Conservation (phyloP, 2,797 vertebrate species). For the Streptopelia turtur region DNA sequence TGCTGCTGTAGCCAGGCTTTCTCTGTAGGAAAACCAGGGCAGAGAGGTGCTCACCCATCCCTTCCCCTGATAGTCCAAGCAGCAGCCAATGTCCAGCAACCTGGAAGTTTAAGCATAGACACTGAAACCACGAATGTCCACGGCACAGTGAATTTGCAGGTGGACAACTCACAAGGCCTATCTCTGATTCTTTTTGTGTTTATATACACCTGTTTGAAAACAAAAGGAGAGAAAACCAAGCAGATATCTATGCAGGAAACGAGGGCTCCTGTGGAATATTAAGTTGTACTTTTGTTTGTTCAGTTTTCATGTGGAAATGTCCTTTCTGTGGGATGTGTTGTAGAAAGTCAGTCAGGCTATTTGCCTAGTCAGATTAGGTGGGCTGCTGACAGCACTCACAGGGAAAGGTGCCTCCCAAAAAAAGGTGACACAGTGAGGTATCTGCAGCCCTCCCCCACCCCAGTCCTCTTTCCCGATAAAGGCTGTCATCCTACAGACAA, state of each 20-base stretch:
- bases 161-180: background rate
- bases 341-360: background rate
- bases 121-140: background rate
- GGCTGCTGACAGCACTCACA: background rate
- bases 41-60: background rate
- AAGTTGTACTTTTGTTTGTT: background rate
- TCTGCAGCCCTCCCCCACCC: background rate
- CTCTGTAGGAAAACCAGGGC: background rate
- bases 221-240: background rate
- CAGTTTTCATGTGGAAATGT: background rate
- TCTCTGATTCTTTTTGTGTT: background rate
- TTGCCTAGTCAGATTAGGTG: background rate
- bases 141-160: background rate
- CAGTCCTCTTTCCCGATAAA: background rate
- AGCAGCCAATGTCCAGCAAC: background rate
- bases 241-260: background rate
- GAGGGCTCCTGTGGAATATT: background rate
- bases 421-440: background rate
- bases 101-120: background rate
- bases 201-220: background rate
- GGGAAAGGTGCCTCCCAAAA: background rate
- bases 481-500: background rate
- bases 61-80: background rate
- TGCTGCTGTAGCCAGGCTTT: background rate
- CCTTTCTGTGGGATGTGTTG: background rate